Percentiles rank a stretch among this genome's conserved stretches.
phyloP scores from a whole-genome alignment of 2,797 vertebrate species.

The Pseudomugil gertrudae region DNA sequence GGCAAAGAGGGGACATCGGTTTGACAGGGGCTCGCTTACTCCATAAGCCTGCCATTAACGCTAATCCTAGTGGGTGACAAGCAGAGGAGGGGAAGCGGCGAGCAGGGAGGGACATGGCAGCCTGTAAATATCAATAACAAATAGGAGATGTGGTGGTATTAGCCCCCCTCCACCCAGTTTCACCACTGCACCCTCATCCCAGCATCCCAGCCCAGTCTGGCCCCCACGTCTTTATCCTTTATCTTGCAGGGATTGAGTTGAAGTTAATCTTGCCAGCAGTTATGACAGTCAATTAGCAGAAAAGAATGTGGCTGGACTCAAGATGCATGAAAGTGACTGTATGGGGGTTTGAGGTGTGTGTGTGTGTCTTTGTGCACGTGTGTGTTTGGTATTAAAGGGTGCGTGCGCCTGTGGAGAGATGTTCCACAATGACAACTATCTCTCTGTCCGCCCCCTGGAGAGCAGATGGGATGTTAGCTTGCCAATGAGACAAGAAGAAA shows the following conservation, averaged over 20 bases:
- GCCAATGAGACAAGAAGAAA: constrained; percentile 76
- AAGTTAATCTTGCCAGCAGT: constrained; percentile 81
- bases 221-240: constrained; percentile 68
- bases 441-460: constrained; percentile 77
- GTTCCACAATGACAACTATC: constrained; percentile 78
- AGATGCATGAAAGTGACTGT: constrained; percentile 56
- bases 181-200: constrained; percentile 44
- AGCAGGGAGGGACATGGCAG: constrained; percentile 58
- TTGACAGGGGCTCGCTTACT: constrained; percentile 71
- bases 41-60: constrained; percentile 79
- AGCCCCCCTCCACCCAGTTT: constrained; percentile 40
- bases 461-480: constrained; percentile 79
- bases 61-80: constrained; percentile 78
- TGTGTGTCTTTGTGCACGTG: constrained; percentile 24
- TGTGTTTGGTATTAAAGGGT: constrained; percentile 44
- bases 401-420: constrained; percentile 57
- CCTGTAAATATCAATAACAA: constrained; percentile 88
- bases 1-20: constrained; percentile 66
- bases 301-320: constrained; percentile 75
- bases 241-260: constrained; percentile 75
- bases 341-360: constrained; percentile 35
- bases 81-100: constrained; percentile 49
- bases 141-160: constrained; percentile 75
- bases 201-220: constrained; percentile 50
- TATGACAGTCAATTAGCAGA: constrained; percentile 86